Base-by-base conservation (phyloP, 2,888 invertebrate species). In the Aethes cnicana region DNA sequence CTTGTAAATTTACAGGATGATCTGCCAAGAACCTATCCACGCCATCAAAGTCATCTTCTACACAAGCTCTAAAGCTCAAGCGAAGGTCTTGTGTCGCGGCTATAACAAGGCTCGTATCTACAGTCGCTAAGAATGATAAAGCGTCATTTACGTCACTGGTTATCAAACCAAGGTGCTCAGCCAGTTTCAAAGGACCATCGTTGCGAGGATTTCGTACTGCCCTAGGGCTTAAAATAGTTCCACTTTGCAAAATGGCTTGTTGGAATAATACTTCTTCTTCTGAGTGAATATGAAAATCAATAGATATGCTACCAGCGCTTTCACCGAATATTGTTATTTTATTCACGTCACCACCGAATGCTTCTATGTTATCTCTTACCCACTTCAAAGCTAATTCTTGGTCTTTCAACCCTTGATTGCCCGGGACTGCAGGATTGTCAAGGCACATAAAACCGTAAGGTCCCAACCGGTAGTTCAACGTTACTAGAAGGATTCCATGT, bases 401-500 rank as follows among this genome's bases (percentile, higher is more conserved):
- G 41, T 59, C 59, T 47, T 53, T 57, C 4, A 58, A 5, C 2
- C 56, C 58, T 23, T 47, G 37, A 33, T 58, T 58, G 7, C 56
- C 58, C 2, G 56, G 47, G 5, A 54, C 48, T n/a, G 47, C 46
- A 2, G 48, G 32, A 1, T n/a, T 41, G 25, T 49, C 43, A 1
- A 53, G 16, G 17, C 47, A 48, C 48, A 57, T 44, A 14, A 57
- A 57, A 0, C 57, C 57, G 25, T 39, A 53, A 6, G 42, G 23
- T 6, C 55, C 56, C 2, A 58, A 3, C 18, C 58, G 6, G 25
- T 54, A 56, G 26, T 56, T 58, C 1, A 54, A 20, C 8, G 64
- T 62, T 1, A 71, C 63, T 0, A 84, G 65, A 1, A 84, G 70
- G 3, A 84, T 61, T 12, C 68, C 65, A 8, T 78, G 69, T 58